Base-by-base conservation (phyloP, 1,140 invertebrate genomes). In the Cyclina sinensis region DNA sequence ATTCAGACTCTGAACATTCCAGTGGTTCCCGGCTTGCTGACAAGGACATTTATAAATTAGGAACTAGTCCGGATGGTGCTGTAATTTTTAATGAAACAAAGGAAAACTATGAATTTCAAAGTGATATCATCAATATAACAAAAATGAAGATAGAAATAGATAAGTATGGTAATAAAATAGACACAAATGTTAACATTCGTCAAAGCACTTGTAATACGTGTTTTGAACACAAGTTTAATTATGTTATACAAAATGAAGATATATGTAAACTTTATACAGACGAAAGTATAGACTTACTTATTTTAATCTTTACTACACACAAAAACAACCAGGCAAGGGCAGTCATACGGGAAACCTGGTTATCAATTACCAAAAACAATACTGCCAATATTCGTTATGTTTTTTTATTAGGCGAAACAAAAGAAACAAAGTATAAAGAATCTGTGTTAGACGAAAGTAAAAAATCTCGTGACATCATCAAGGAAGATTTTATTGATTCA, bases 401-500 rank as follows among this genome's bases (percentile, higher is more conserved):
- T 0, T 91, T 93, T 68, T 65, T 91, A 0, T 73, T 93, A 24
- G 88, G 90, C 4, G 14, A 85, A 43, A 73, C 46, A 11, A 30
- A 1, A 16, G 78, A 88, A 35, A 1, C 24, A 0, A 46, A n/a
- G 54, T n/a, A 57, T 16, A 88, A 76, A 30, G 32, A 65, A 21
- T 12, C 18, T 3, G 37, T 90, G 2, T 27, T 37, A 14, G 91
- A 95, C 54, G 98, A 98, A 94, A 96, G 97, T 91, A 91, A 90
- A 0, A 91, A 91, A 0, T 96, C 97, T 91, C 94, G 96, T 35
- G 98, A 98, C 93, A 96, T 98, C 86, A 96, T 98, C 39, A 97
- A 98, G 95, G 97, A 97, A n/a, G 97, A 96, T 91, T 98, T 98
- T 94, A 89, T 96, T 16, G 98, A 98, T 95, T 96, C 96, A 48